Evolutionary conservation across 2,797 vertebrate genomes (phyloP), one percentile per base, ranked within the genome.

Genomic region (Mormyrus hasselquistii): DNA sequence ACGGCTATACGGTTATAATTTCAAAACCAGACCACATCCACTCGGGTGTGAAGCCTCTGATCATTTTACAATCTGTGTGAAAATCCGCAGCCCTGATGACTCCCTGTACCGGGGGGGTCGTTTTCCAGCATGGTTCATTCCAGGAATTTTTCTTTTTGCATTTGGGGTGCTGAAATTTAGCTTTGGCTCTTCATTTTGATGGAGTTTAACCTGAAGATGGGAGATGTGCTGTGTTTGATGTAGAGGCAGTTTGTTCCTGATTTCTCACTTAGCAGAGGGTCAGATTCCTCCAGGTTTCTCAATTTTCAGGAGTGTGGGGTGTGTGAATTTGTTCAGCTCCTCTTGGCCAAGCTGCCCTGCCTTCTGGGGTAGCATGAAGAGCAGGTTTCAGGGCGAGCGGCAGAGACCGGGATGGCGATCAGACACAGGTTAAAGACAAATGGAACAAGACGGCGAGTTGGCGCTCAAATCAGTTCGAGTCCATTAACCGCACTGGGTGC

Each of bases 391-490:
- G 19, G 44, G 49, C 3, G 9, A 4, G 44, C n/a, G 19, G n/a
- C 44, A 0, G 8, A 22, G 41, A 84, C 9, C 82, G 4, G 49
- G 49, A 12, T 10, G 41, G 41, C 2, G 16, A 52, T 84, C 19
- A 50, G 49, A 84, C 22, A 25, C 47, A 52, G 82, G 69, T 49
- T 25, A 84, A 29, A 84, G 6, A 52, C 19, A 84, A 22, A 84
- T 29, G 44, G 49, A 52, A 84, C 47, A 52, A 50, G 44, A 84
- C 14, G 47, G 44, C 47, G 25, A 84, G 10, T 57, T 49, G 47
- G 34, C 47, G 41, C 83, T 83, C 22, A 14, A 88, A 59, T 62
- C 76, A 84, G 22, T 88, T 89, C 88, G 53, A 85, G 25, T 62
- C 88, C 88, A 89, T 89, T 89, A 84, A 34, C 53, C 22, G n/a